A percentile compares a stretch with the other conserved stretches of the same genome.
Conservation (phyloP, 2,888 invertebrate species). For the Agrochola lota region DNA sequence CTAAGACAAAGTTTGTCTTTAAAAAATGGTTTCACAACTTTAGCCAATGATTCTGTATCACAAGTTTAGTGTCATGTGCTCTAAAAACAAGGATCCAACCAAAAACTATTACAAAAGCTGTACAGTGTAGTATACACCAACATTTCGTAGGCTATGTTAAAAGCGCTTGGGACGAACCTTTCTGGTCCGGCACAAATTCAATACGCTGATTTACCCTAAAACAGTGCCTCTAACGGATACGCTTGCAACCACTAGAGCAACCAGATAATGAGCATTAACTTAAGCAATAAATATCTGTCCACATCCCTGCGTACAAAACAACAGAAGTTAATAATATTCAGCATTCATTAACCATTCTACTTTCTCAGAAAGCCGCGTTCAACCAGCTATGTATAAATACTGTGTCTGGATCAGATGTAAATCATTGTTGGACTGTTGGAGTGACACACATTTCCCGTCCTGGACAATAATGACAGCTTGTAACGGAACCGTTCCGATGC, state of each 20-base stretch:
- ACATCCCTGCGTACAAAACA: background rate
- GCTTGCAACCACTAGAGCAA: background rate
- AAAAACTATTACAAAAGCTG: no score
- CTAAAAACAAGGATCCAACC: background rate
- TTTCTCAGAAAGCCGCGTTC: slow-evolving; percentile 3
- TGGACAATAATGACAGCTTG: background rate
- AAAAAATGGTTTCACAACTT: background rate
- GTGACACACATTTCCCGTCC: slow-evolving; percentile 10
- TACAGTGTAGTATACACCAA: background rate
- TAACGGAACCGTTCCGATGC: slow-evolving; percentile 1
- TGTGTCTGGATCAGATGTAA: slow-evolving; percentile 8
- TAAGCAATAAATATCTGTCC: slow-evolving; percentile 10
- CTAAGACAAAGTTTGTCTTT: background rate
- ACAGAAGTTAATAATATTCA: slow-evolving; percentile 9
- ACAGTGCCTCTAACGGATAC: no score
- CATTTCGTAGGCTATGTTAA: background rate
- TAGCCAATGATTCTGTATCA: background rate
- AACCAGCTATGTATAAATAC: background rate
- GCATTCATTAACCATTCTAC: background rate
- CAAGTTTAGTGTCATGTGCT: no score
- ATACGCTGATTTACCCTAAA: background rate
- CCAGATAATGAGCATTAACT: background rate
- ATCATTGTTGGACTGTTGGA: slow-evolving; percentile 7
- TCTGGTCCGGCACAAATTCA: background rate
- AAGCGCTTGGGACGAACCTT: background rate